phyloP scores from a whole-genome alignment of 2,113 vertebrate species.

The Argyrosomus japonicus region DNA sequence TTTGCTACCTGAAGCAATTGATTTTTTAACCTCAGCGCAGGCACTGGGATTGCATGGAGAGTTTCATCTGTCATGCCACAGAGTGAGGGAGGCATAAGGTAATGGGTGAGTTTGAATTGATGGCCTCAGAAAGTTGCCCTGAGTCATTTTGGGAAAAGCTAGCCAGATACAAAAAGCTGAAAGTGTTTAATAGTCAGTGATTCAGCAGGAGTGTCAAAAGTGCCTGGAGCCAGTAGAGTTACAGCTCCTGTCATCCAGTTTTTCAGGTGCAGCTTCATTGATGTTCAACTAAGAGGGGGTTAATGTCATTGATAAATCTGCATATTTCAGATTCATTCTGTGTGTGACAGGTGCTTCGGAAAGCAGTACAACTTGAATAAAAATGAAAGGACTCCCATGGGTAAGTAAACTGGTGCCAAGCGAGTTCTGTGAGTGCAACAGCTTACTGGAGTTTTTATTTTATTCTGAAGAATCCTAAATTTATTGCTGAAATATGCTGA shows the following conservation, averaged over 20 bases:
- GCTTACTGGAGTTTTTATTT: neutral
- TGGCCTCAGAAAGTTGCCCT: conserved; percentile 33
- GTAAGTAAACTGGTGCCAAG: neutral
- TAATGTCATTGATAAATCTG: neutral
- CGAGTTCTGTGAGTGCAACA: neutral
- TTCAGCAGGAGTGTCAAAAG: conserved; percentile 31
- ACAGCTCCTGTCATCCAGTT: conserved; percentile 17
- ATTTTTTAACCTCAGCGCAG: conserved; percentile 14
- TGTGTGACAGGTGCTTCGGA: neutral
- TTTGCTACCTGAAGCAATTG: conserved; percentile 31
- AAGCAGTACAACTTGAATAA: neutral
- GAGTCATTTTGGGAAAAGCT: conserved; percentile 26
- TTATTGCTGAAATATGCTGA: neutral
- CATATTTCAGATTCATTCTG: neutral
- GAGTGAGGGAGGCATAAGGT: conserved; percentile 3
- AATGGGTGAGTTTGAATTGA: conserved; percentile 45
- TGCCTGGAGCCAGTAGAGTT: conserved; percentile 9
- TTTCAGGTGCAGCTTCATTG: neutral
- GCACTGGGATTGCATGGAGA: neutral
- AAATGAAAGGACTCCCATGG: neutral
- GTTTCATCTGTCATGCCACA: conserved; percentile 30
- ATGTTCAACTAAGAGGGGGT: conserved; percentile 7
- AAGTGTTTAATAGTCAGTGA: conserved; percentile 11
- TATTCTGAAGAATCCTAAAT: neutral
- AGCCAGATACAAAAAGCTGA: neutral